Evolutionary conservation across 2,797 vertebrate genomes (phyloP).

Genomic region (Nannoperca australis): DNA sequence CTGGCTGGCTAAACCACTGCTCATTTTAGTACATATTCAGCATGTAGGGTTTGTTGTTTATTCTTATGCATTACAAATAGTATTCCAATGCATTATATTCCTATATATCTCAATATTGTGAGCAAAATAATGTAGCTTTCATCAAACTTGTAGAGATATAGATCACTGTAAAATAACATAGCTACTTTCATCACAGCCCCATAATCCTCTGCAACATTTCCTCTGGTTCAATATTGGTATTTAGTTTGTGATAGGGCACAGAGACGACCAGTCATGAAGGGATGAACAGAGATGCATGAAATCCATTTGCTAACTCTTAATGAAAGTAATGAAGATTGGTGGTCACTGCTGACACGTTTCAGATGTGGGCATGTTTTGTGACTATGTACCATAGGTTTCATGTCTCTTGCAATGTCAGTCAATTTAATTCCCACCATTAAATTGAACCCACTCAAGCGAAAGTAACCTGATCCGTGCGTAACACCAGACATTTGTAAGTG

Average conservation of each 20-base stretch:
- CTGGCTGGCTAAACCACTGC: slow-evolving; percentile 8
- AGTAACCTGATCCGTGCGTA: too few relatives aligned
- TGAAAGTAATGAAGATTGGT: slow-evolving; percentile 35
- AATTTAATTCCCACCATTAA: slow-evolving; percentile 46
- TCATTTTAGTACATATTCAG: slow-evolving; percentile 24
- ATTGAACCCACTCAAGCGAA: slow-evolving; percentile 33
- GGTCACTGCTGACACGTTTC: slow-evolving; percentile 26
- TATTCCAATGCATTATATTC: background rate
- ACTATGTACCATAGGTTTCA: slow-evolving; percentile 32
- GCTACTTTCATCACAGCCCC: slow-evolving; percentile 2
- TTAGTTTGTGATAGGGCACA: slow-evolving; percentile 29
- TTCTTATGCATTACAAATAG: background rate
- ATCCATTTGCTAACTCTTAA: slow-evolving; percentile 52
- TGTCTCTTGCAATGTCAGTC: slow-evolving; percentile 45
- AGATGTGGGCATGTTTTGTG: slow-evolving; percentile 45
- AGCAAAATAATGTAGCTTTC: background rate
- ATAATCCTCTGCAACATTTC: slow-evolving; percentile 12
- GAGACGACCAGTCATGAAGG: slow-evolving; percentile 7
- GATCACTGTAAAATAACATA: background rate
- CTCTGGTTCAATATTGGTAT: slow-evolving; percentile 31
- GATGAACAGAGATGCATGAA: slow-evolving; percentile 35
- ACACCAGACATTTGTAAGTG: too few relatives aligned
- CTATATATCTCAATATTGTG: background rate
- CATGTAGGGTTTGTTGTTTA: background rate
- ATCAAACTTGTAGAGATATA: background rate